Percentiles rank a stretch among this genome's conserved stretches.
phyloP scores from a whole-genome alignment of 2,888 invertebrate genomes.

The Fissipunctia ypsillon region DNA sequence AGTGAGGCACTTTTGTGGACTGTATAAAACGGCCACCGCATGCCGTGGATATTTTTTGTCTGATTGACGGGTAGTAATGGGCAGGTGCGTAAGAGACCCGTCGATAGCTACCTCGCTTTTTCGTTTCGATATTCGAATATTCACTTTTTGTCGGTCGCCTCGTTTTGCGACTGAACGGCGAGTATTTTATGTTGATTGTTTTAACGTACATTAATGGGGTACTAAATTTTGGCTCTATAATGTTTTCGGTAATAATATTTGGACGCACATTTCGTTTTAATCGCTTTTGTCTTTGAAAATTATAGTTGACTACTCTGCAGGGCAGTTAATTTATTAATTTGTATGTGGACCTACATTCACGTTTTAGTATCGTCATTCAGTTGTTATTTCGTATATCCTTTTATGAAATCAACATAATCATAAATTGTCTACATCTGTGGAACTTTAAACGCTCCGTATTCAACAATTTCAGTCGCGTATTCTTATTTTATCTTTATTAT shows the following conservation, averaged over 20 bases:
- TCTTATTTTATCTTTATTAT: conserved; percentile 50
- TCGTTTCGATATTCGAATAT: conserved; percentile 79
- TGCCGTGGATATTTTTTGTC: conserved; percentile 88
- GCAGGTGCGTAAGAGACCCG: conserved; percentile 87
- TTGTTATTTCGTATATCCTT: conserved; percentile 44
- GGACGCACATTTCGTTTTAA: conserved; percentile 28
- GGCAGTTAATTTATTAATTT: conserved; percentile 47
- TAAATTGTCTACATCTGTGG: conserved; percentile 41
- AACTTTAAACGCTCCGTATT: conserved; percentile 41
- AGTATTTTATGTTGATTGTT: conserved; percentile 80
- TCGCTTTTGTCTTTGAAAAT: conserved; percentile 13
- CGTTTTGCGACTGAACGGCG: conserved; percentile 78
- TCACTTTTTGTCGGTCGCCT: conserved; percentile 82
- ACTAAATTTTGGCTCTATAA: conserved; percentile 72
- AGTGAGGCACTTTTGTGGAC: conserved; percentile 90
- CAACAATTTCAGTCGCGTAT: conserved; percentile 52
- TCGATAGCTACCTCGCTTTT: conserved; percentile 89
- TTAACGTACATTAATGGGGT: conserved; percentile 71
- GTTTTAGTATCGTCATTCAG: conserved; percentile 32
- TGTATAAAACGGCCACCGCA: conserved; percentile 89
- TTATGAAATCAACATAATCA: conserved; percentile 42
- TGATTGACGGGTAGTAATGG: conserved; percentile 90
- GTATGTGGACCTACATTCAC: conserved; percentile 35
- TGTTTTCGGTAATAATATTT: conserved; percentile 45
- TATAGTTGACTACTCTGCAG: conserved; percentile 7